Evolutionary conservation across 2,113 vertebrate species (phyloP), one percentile per base, ranked within the genome.

Genomic region (Desmodus rotundus): DNA sequence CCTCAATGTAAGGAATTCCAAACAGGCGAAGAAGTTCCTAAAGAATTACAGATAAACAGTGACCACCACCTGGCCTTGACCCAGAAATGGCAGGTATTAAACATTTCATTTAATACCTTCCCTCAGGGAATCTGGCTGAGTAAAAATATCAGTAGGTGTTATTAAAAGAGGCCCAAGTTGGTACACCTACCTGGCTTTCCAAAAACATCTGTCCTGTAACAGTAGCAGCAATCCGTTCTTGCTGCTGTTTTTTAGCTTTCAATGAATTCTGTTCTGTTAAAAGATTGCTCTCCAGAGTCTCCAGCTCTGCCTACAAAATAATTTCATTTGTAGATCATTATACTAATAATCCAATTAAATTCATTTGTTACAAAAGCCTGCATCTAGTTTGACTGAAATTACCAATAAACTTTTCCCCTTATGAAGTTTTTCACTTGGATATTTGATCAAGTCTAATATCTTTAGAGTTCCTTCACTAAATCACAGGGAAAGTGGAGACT

Each of bases 121-220:
- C 38, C 17, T 7, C 11, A 0, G 2, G n/a, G 33, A 15, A 12
- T 14, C 14, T 4, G 24, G 31, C 2, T 17, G 11, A 54, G 28
- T 9, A n/a, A 38, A 41, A 68, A 8, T 5, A 9, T 36, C n/a
- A 28, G 33, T 0, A 28, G 76, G 38, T 24, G 3, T 20, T 2
- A 28, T 20, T 24, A 24, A 19, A 24, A 11, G 45, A 68, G 16
- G 14, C 56, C 45, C 24, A 31, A 7, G 24, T 4, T 17, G 24
- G 22, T 4, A 7, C 41, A 45, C 96, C 13, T 67, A 99, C 99
- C 99, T 99, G 99, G 95, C 99, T 99, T 98, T 99, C 99, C 93
- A 99, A 97, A 95, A 98, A 99, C 99, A 99, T 99, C 98, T 99
- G 99, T 50, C 99, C 99, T 0, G 99, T 99, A 86, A 99, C 99